Percentiles rank a stretch among this genome's conserved stretches.
Conservation (phyloP, 2,888 invertebrate genomes). For the Drosophila lutescens region DNA sequence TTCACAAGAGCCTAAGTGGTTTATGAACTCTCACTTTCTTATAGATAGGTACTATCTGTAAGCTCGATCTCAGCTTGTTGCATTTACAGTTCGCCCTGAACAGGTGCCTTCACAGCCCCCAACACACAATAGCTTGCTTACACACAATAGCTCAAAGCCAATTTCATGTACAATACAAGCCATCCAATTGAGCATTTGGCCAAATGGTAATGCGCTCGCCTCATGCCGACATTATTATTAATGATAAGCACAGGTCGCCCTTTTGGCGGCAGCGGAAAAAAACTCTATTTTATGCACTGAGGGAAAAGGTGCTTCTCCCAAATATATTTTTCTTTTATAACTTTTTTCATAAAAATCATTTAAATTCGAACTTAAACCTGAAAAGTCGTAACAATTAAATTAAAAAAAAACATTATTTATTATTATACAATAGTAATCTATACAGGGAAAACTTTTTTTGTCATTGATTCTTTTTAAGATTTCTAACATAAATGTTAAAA, state of each 20-base stretch:
- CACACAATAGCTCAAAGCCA: conserved; percentile 20
- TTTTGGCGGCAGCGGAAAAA: conserved; percentile 50
- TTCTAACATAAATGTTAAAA: too few species aligned
- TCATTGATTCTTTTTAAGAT: too few species aligned
- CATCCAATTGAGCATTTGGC: conserved; percentile 66
- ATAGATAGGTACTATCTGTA: neutral
- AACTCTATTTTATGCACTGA: conserved; percentile 49
- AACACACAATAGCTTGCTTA: neutral
- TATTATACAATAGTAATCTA: too few species aligned
- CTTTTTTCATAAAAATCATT: too few species aligned
- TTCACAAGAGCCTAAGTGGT: neutral
- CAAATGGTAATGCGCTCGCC: conserved; percentile 68
- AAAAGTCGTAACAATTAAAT: too few species aligned
- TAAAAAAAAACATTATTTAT: too few species aligned
- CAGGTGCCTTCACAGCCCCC: conserved; percentile 42
- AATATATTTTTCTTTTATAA: neutral
- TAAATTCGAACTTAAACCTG: too few species aligned
- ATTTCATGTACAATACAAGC: conserved; percentile 15
- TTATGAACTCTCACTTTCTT: neutral
- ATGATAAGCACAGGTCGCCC: conserved; percentile 59
- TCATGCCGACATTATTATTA: conserved; percentile 71
- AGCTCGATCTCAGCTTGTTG: conserved; percentile 6
- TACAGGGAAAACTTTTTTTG: too few species aligned
- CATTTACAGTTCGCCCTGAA: conserved; percentile 13
- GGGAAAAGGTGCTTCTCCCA: neutral